A percentile compares a stretch with the other conserved stretches of the same genome.
Conservation (phyloP, 2,113 vertebrate species). For the Fregata magnificens region DNA sequence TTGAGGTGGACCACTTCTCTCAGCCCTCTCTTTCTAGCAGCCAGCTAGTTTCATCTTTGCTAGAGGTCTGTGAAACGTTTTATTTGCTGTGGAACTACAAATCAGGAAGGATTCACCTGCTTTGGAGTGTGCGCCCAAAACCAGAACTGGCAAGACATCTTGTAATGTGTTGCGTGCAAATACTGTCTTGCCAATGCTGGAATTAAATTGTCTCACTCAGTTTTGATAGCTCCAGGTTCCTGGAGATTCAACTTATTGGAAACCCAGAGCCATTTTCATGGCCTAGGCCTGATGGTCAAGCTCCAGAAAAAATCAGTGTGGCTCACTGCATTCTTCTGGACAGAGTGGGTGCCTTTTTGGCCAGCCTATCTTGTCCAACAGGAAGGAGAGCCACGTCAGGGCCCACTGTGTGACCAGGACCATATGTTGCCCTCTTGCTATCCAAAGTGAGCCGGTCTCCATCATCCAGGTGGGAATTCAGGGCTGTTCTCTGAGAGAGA, state of each 20-base stretch:
- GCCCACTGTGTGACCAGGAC: background rate
- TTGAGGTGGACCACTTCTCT: background rate
- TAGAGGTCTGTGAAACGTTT: background rate
- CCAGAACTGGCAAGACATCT: slow-evolving; percentile 50
- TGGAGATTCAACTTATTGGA: slow-evolving; percentile 30
- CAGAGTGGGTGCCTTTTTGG: background rate
- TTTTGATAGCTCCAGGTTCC: slow-evolving; percentile 26
- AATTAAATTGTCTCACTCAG: background rate
- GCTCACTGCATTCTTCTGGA: background rate
- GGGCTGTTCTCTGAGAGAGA: background rate
- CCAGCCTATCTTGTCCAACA: background rate
- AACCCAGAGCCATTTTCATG: slow-evolving; percentile 22
- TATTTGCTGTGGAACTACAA: background rate
- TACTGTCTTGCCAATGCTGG: background rate
- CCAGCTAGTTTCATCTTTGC: background rate
- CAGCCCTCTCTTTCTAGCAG: background rate
- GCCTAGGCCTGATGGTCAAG: background rate
- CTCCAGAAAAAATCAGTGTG: background rate
- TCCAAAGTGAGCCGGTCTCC: background rate
- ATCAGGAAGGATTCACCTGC: slow-evolving; percentile 52
- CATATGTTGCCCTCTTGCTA: background rate
- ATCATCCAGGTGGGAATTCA: background rate
- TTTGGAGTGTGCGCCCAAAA: background rate
- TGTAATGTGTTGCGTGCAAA: slow-evolving; percentile 29
- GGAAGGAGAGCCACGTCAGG: background rate